Conservation (phyloP, 2,888 invertebrate genomes). For the Odontomyia ornata region DNA sequence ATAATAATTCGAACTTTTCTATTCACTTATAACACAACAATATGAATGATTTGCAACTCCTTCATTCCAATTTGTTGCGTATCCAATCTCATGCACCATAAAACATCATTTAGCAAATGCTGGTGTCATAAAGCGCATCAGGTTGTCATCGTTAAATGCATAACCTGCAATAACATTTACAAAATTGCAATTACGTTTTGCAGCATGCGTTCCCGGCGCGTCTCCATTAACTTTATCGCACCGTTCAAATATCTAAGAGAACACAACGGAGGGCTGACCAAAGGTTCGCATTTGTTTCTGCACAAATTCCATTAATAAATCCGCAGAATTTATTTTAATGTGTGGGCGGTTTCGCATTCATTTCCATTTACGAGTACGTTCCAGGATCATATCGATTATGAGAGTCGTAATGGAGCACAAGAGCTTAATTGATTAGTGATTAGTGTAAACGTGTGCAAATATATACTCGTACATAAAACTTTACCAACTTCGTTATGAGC, state of each 20-base stretch:
- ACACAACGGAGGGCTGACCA: not conserved
- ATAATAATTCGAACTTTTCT: no score
- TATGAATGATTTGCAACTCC: not conserved
- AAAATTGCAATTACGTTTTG: not conserved
- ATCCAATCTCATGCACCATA: not conserved
- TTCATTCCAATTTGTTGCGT: not conserved
- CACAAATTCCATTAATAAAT: not conserved
- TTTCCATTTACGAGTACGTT: not conserved
- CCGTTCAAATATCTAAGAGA: no score
- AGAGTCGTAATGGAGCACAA: not conserved
- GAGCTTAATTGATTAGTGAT: not conserved
- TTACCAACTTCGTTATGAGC: not conserved
- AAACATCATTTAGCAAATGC: not conserved
- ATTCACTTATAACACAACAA: no score
- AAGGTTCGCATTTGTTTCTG: not conserved
- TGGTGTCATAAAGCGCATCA: not conserved
- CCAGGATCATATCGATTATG: not conserved
- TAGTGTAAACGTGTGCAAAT: not conserved
- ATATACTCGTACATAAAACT: no score
- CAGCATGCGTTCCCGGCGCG: not conserved
- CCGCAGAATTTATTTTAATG: not conserved
- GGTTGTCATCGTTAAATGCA: not conserved
- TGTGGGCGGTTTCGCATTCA: not conserved
- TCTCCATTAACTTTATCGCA: not conserved
- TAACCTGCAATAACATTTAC: slow-evolving; percentile 3